Base-by-base conservation (phyloP, 1,140 invertebrate species). In the Glossosoma conforme region DNA sequence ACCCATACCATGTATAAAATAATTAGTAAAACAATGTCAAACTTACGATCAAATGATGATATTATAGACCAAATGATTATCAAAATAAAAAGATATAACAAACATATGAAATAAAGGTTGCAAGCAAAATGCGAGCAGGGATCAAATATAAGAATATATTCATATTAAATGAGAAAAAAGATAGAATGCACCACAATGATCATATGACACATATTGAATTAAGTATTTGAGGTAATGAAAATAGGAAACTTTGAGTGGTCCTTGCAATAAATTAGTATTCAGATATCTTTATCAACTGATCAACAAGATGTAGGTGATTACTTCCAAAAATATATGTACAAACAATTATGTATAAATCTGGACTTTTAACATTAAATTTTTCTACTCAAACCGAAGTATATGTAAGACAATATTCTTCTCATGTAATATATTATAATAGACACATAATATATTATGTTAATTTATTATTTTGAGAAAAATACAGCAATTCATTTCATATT, bases 231-330 rank as follows among this genome's bases (percentile, higher is more conserved):
- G 22, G 28, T 19, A 50, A 42, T 41, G 40, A 32, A 59, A 65
- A 63, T 61, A 77, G 79, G 79, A 80, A 80, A 78, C 67, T 83
- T 84, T 83, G 81, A 83, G 80, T 82, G 81, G 82, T 84, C 82
- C 82, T 84, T 83, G 78, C 76, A 73, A 43, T 30, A n/a, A 30
- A 44, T 25, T 10, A 22, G 40, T 13, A 21, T n/a, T 38, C 8
- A 42, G 24, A 28, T 8, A 28, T 28, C 24, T n/a, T n/a, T 8
- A 28, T 28, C n/a, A 28, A 28, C 6, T 6, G 24, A n/a, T 28
- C n/a, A 28, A n/a, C 6, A 8, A n/a, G 24, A 28, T 28, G n/a
- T n/a, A n/a, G n/a, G n/a, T n/a, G n/a, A n/a, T n/a, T n/a, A n/a
- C n/a, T n/a, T n/a, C n/a, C n/a, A n/a, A n/a, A n/a, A n/a, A n/a